Base-by-base conservation (phyloP, 2,888 invertebrate species). In the Nomada ruficornis region DNA sequence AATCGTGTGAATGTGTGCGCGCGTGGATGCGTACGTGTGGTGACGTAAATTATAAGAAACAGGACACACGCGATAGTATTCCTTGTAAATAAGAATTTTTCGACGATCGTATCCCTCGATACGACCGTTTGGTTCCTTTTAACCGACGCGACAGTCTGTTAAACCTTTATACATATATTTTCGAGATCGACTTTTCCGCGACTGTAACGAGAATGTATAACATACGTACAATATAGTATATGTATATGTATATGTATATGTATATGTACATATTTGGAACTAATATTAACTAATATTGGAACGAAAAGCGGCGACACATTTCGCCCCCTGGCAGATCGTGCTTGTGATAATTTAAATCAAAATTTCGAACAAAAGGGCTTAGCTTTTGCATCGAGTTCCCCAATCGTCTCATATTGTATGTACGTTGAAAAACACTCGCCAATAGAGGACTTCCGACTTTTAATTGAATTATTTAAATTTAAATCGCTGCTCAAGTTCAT, bases 81-180 rank as follows among this genome's bases (percentile, higher is more conserved):
- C 60, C 44, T 42, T 87, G 89, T 88, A 89, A 78, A 85, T 89
- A 87, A 73, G 54, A 73, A 79, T 81, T 76, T 79, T 70, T 55
- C 55, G 62, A 57, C 54, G 50, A 52, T 63, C 68, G 76, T 60
- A 52, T 52, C 55, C 20, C n/a, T 57, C 60, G 64, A 42, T 62
- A 59, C 74, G 76, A 20, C 42, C 36, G 52, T 60, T 52, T 77
- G 69, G 57, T 79, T 86, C 82, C 80, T 85, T 79, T 69, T 36
- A 36, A 23, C 26, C 54, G 60, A 80, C 76, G 68, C 54, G 60
- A 80, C 76, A 70, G 74, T 80, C 76, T 67, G 76, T 82, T 80
- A 47, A 86, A 78, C 70, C 75, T 83, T 64, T 83, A 42, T 77
- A 85, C 18, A 47, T 89, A 89, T 90, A 85, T 90, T 89, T 89